Base-by-base conservation (phyloP, 2,888 invertebrate genomes). In the Ochropleura leucogaster region DNA sequence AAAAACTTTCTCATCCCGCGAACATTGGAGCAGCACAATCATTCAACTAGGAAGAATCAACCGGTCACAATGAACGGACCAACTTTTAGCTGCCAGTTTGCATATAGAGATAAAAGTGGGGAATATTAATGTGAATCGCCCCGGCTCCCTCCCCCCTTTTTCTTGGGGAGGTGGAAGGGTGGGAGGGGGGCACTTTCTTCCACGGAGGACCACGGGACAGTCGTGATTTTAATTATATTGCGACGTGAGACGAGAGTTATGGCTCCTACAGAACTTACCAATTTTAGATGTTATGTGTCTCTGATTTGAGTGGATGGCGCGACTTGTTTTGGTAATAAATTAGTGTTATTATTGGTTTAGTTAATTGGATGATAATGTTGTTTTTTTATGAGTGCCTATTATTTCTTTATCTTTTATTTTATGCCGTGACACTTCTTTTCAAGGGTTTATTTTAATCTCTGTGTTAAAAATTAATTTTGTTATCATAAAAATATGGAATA, bases 81-180 rank as follows among this genome's bases (percentile, higher is more conserved):
- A 95, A 95, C 92, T 94, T 94, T 94, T 93, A 93, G 93, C 94
- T 94, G 95, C 96, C 96, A 96, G 96, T 96, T 96, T 96, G 96
- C 96, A 96, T 96, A 96, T 96, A 96, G 96, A 96, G 96, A 96
- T 96, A 96, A 96, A 96, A 96, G 96, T 96, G 94, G 96, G 95
- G 96, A 96, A 96, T 96, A 96, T 96, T 96, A 96, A 96, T 96
- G 96, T 94, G 96, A 93, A 94, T 94, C 93, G 93, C 93, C 94
- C 90, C 89, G 78, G 79, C 85, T 82, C 87, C 88, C 88, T 88
- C 82, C 85, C 81, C 87, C 87, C 87, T 83, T 87, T 87, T 78
- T 82, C 78, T 78, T 68, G 81, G 89, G 89, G 87, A 77, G 82
- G 81, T 81, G n/a, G 77, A 18, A 80, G 88, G 85, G 77, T 84